phyloP scores from a whole-genome alignment of 1,140 invertebrate genomes.

The Drosophila guanche region DNA sequence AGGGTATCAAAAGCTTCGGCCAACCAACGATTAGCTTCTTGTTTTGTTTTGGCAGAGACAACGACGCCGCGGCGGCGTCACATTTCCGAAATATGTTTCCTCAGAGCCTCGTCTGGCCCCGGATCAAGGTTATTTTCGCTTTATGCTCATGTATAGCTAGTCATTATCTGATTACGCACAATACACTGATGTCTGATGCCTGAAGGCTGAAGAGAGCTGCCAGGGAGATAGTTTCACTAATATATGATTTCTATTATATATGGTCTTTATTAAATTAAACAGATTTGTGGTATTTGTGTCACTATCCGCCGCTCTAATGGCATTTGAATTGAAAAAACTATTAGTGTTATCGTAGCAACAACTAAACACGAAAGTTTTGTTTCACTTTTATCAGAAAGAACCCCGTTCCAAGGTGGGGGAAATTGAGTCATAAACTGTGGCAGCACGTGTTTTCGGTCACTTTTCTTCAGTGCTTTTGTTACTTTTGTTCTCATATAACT shows the following conservation, averaged over 20 bases:
- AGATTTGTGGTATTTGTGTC: constrained; percentile 14
- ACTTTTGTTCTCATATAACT: too few relatives aligned
- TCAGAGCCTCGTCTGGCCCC: constrained; percentile 24
- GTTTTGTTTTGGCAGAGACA: constrained; percentile 42
- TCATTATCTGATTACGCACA: constrained; percentile 25
- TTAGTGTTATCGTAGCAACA: too few relatives aligned
- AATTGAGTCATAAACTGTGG: too few relatives aligned
- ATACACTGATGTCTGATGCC: constrained; percentile 11
- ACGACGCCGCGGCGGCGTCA: constrained; percentile 43
- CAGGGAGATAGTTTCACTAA: constrained; percentile 43
- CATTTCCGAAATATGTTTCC: constrained; percentile 46
- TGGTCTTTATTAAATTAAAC: constrained; percentile 9
- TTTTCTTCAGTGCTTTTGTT: too few relatives aligned
- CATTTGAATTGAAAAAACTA: too few relatives aligned
- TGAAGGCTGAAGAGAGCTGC: constrained; percentile 13
- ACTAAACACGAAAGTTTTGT: too few relatives aligned
- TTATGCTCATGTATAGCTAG: background rate
- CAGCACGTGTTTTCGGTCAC: too few relatives aligned
- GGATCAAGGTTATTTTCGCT: constrained; percentile 47
- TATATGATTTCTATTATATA: constrained; percentile 19
- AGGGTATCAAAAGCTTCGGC: too few relatives aligned
- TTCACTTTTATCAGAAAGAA: too few relatives aligned
- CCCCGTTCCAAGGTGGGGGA: too few relatives aligned
- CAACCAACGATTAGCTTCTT: constrained; percentile 5
- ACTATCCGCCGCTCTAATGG: constrained; percentile 10